Percentiles rank a stretch among this genome's conserved stretches.
phyloP scores from a whole-genome alignment of 2,888 invertebrate species.

The Cremastinae sp. region DNA sequence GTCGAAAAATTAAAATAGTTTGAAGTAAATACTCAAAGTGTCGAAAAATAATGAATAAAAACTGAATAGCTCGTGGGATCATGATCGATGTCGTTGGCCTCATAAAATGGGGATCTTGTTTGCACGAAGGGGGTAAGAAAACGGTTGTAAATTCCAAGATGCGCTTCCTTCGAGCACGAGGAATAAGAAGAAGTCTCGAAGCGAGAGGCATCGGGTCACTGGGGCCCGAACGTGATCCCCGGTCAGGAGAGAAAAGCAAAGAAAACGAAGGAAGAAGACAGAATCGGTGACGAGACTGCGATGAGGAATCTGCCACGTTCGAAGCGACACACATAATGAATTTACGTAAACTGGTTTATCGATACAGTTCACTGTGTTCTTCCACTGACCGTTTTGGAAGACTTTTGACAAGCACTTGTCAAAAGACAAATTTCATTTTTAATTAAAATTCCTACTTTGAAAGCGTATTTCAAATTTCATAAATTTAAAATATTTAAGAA shows the following conservation, averaged over 20 bases:
- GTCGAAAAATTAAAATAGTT: no score
- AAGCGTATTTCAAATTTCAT: no score
- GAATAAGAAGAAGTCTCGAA: slow-evolving; percentile 27
- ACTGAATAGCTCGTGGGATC: slow-evolving; percentile 14
- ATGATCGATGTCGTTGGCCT: slow-evolving; percentile 22
- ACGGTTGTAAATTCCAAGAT: slow-evolving; percentile 57
- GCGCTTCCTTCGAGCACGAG: slow-evolving; percentile 25
- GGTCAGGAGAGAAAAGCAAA: slow-evolving; percentile 12
- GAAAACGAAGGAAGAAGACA: slow-evolving; percentile 1
- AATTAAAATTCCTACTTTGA: no score
- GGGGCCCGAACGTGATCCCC: slow-evolving; percentile 57
- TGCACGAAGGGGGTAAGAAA: slow-evolving; percentile 27
- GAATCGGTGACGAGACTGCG: slow-evolving; percentile 26
- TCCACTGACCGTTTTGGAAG: not conserved
- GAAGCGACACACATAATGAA: slow-evolving; percentile 52
- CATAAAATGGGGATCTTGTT: slow-evolving; percentile 16
- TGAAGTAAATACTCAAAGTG: no score
- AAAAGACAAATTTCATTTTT: no score
- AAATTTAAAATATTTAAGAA: no score
- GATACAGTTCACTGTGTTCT: slow-evolving; percentile 25
- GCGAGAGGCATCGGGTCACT: slow-evolving; percentile 61
- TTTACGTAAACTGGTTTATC: slow-evolving; percentile 39
- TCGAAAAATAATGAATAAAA: slow-evolving; percentile 6
- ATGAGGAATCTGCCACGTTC: slow-evolving; percentile 22
- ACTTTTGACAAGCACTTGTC: no score